Evolutionary conservation across 2,797 vertebrate species (phyloP), one percentile per base, ranked within the genome.

Genomic region (Chelidonichthys spinosus): DNA sequence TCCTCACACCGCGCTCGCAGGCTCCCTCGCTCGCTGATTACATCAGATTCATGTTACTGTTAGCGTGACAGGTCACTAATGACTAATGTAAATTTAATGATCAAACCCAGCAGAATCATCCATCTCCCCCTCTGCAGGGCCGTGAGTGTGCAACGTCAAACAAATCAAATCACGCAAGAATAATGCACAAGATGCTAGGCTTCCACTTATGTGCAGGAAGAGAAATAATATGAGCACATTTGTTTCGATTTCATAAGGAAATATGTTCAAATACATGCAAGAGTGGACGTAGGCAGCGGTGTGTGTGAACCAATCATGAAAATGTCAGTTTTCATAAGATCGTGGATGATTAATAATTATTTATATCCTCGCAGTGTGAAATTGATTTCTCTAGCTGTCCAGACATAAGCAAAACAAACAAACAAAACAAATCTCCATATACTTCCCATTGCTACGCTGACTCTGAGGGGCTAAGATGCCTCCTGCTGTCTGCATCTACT

Each of bases 41-140:
- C 61, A 77, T 83, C 65, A 80, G 74, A 74, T 76, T 76, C 62
- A 58, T 64, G 74, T 78, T 80, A 71, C 65, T 79, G 68, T 71
- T 78, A 32, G 56, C 50, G 56, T 85, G 81, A 82, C 83, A 74
- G 70, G 55, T 66, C 49, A 42, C 61, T 83, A 82, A 87, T 82
- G 83, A 74, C 79, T 84, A 61, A 83, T 87, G 81, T 75, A 84
- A 79, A 64, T 86, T 71, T 85, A 86, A 86, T 89, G 63, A 72
- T 82, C 63, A 81, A 74, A 78, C 49, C 32, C 15, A 49, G 64
- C 56, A 46, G 59, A 76, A 75, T 72, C 81, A 83, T 90, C 59
- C 61, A 73, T 84, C 69, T 84, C 43, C 50, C 25, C 7, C 42
- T 75, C 59, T 61, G 37, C 53, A 39, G 49, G 58, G 56, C 54